Evolutionary conservation across 2,113 vertebrate genomes (phyloP), one percentile per base, ranked within the genome.

Genomic region (Melanocharis versteri): DNA sequence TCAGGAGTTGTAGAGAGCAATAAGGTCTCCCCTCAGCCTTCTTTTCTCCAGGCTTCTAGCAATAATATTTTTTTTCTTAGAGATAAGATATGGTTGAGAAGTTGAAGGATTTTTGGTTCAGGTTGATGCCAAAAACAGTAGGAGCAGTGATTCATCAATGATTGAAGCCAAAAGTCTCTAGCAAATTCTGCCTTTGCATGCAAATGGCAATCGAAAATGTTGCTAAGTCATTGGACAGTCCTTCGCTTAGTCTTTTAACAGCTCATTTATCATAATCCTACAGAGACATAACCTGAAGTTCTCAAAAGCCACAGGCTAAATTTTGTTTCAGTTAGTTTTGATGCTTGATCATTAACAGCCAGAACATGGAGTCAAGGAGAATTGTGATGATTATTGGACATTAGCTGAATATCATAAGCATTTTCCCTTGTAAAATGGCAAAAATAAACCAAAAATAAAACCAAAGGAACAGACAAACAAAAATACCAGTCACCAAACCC

Each of bases 401-500:
- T 58, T 50, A 58, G 9, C 28, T 82, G 17, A 77, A 39, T 48
- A 37, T 6, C 19, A 20, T 27, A 65, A 16, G 8, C 8, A 33
- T 62, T 71, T 13, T 14, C 5, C 31, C 7, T 48, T 75, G 13
- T 37, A 65, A 90, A 78, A 53, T 4, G 15, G 19, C 13, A 47
- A 87, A 76, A 88, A 71, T 2, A 26, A 50, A 62, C 33, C 6
- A 40, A 48, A 69, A 44, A 44, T 9, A 56, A 72, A 66, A 18
- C 8, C 1, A 66, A 57, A 8, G 11, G 31, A 31, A 14, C 7
- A 45, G 76, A 17, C 18, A 50, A 40, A 24, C 9, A 51, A 33
- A 42, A 65, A 35, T 1, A 7, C 3, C 6, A 16, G 30, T 40
- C 7, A 24, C 3, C 13, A 56, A 58, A 44, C 1, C 0, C 1